A percentile compares a stretch with the other conserved stretches of the same genome.
Evolutionary conservation across 2,888 invertebrate genomes (phyloP).

Genomic region (Adineta ricciae): DNA sequence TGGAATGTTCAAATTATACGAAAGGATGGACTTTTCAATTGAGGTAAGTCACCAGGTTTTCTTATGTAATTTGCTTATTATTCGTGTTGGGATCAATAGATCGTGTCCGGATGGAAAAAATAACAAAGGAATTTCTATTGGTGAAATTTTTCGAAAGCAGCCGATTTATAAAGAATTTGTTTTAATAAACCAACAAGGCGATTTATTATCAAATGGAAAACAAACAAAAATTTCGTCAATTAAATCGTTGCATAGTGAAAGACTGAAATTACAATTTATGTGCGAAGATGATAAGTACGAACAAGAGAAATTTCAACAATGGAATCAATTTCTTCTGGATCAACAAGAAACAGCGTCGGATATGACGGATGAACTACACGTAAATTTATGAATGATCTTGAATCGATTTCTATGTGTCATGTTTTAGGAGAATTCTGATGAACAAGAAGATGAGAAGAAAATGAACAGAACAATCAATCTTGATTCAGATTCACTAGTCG

Average conservation of each 20-base stretch:
- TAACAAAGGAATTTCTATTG: not conserved
- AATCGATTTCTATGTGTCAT: not conserved
- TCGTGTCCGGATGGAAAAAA: not conserved
- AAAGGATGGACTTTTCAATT: not conserved
- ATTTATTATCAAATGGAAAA: not conserved
- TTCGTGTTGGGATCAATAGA: not conserved
- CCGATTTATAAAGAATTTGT: not conserved
- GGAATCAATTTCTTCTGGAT: not conserved
- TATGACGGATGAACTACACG: not conserved
- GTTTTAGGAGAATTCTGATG: not conserved
- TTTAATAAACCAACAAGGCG: not conserved
- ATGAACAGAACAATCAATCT: not conserved
- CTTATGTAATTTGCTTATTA: too few species aligned
- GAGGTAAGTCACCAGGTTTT: not conserved
- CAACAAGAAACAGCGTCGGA: not conserved
- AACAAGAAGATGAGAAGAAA: not conserved
- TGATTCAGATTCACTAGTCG: not conserved
- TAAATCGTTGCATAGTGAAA: not conserved
- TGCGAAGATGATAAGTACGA: constrained; percentile 1
- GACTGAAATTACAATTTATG: not conserved
- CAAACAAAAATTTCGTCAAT: not conserved
- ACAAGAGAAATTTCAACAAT: not conserved
- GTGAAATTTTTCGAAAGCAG: not conserved
- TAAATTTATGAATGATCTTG: not conserved
- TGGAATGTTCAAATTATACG: not conserved